Evolutionary conservation across 2,113 vertebrate species (phyloP).

Genomic region (Recurvirostra avosetta): DNA sequence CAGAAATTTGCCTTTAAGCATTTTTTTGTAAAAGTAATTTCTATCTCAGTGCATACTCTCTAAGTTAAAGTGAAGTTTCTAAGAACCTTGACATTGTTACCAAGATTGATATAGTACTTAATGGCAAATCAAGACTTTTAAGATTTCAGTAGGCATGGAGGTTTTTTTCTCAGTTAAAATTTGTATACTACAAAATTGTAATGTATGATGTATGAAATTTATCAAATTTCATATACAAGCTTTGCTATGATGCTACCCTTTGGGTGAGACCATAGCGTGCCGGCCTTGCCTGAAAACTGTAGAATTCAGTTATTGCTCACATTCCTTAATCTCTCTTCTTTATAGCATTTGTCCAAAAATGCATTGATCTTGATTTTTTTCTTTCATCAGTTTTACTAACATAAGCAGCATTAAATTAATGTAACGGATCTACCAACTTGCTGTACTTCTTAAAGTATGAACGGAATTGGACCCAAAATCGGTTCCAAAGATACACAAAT

Average conservation of each 20-base stretch:
- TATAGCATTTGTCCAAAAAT: not conserved
- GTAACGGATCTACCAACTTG: not conserved
- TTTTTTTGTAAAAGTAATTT: not conserved
- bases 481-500: not conserved
- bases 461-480: not conserved
- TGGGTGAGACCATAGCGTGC: not conserved
- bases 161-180: not conserved
- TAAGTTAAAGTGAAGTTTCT: conserved; percentile 5
- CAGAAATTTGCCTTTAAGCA: conserved; percentile 9
- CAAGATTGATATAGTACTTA: not conserved
- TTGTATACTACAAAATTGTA: not conserved
- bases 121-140: not conserved
- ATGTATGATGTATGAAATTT: not conserved
- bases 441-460: not conserved
- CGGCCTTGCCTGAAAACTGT: not conserved
- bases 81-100: not conserved
- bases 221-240: not conserved
- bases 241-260: not conserved
- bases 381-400: not conserved
- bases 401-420: not conserved
- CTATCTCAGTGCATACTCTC: not conserved
- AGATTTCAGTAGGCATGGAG: not conserved
- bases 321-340: not conserved
- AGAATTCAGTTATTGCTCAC: not conserved
- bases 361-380: not conserved